phyloP scores from a whole-genome alignment of 2,888 invertebrate genomes.

The Hylaea fasciaria region DNA sequence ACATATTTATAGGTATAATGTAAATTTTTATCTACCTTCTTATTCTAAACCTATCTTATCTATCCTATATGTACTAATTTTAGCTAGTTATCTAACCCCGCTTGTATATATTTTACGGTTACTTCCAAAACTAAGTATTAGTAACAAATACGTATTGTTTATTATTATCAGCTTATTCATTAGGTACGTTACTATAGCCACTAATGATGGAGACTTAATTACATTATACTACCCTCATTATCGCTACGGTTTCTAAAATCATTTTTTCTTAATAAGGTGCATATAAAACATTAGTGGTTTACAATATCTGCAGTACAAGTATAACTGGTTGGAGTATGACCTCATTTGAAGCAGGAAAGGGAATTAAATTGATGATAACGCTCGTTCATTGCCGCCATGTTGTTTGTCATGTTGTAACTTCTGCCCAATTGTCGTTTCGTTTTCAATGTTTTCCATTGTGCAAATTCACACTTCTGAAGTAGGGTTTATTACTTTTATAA shows the following conservation, averaged over 20 bases:
- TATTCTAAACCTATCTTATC: no score
- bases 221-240: conserved; percentile 44
- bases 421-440: conserved; percentile 31
- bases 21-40: no score
- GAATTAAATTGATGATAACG: conserved; percentile 80
- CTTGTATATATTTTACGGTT: background rate
- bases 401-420: conserved; percentile 56
- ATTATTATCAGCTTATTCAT: conserved; percentile 10
- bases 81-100: background rate
- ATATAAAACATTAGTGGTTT: conserved; percentile 12
- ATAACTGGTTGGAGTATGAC: conserved; percentile 74
- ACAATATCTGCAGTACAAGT: conserved; percentile 53
- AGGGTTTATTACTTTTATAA: no score
- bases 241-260: background rate
- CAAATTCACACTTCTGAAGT: no score
- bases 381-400: conserved; percentile 59
- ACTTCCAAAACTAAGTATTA: background rate
- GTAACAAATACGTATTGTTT: background rate
- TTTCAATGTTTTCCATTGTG: background rate
- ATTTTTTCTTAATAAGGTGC: background rate
- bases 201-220: conserved; percentile 4
- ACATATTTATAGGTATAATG: no score
- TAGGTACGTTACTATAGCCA: background rate
- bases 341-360: conserved; percentile 82
- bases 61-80: background rate